phyloP scores from a whole-genome alignment of 2,797 vertebrate species.

The Anolis apletophallus region DNA sequence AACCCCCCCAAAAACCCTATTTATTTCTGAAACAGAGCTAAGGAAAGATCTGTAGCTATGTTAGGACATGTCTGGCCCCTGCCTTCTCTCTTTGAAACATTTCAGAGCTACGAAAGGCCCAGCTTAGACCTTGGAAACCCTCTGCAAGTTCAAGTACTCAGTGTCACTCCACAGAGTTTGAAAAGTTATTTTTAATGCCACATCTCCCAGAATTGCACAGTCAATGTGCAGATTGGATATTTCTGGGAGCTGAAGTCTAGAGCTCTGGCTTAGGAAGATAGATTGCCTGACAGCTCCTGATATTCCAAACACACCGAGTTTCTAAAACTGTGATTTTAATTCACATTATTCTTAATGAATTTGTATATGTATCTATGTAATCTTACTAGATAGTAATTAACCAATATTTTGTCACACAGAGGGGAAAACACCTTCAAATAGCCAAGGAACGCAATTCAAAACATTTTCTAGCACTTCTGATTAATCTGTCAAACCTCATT shows the following conservation, averaged over 20 bases:
- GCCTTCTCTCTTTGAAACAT: not conserved
- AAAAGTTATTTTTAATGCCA: too few relatives aligned
- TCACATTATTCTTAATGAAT: not conserved
- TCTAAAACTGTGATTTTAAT: not conserved
- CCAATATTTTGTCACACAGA: not conserved
- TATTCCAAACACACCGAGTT: not conserved
- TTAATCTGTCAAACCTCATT: conserved; percentile 3
- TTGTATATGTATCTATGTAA: not conserved
- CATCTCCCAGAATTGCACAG: too few relatives aligned
- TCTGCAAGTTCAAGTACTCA: not conserved
- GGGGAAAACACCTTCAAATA: not conserved
- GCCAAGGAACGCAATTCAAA: not conserved
- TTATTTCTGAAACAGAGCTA: not conserved
- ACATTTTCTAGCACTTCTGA: not conserved
- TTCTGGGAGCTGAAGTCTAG: too few relatives aligned
- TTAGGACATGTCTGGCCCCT: not conserved
- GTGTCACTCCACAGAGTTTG: not conserved
- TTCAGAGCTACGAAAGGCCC: not conserved
- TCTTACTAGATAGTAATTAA: not conserved
- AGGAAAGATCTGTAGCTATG: not conserved
- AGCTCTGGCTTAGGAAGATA: not conserved
- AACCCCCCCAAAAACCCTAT: too few relatives aligned
- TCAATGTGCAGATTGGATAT: too few relatives aligned
- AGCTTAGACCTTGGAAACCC: not conserved
- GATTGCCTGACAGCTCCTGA: not conserved